Evolutionary conservation across 1,140 invertebrate genomes (phyloP).

Genomic region (Trichonephila clavipes): DNA sequence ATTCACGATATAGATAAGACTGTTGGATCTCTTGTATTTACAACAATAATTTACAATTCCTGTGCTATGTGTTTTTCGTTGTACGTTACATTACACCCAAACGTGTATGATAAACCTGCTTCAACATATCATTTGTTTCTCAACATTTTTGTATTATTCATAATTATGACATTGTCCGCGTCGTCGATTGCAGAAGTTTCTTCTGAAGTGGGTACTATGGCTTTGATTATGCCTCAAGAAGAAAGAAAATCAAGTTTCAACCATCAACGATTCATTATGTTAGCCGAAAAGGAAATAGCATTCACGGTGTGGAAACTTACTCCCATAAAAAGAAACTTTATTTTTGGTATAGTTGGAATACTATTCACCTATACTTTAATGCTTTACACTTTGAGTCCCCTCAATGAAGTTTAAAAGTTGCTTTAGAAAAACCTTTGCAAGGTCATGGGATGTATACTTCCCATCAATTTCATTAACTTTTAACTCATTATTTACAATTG

Average conservation of each 20-base stretch:
- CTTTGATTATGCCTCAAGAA: neutral
- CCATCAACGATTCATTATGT: neutral
- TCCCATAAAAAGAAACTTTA: neutral
- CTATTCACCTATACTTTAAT: neutral
- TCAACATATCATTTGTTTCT: neutral
- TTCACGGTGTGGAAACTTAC: neutral
- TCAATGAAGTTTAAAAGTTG: too few relatives aligned
- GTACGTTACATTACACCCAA: neutral
- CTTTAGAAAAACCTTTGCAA: too few relatives aligned
- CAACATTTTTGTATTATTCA: neutral
- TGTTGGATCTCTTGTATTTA: neutral
- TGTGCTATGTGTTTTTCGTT: neutral
- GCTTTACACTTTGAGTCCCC: neutral
- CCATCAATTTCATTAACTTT: too few relatives aligned
- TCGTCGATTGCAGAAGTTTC: neutral
- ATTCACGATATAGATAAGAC: neutral
- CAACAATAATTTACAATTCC: neutral
- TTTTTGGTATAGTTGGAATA: neutral
- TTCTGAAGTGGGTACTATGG: neutral
- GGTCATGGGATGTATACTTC: too few relatives aligned
- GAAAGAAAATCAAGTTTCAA: neutral
- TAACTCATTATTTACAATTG: too few relatives aligned
- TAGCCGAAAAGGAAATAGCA: neutral
- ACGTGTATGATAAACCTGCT: neutral
- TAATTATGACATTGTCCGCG: neutral